These are phyloP conservation scores for Petrosia ficiformis DNA, from an alignment of 37 sponge, comb jelly and placozoan genomes.

Conservation along the genomic window DNA sequence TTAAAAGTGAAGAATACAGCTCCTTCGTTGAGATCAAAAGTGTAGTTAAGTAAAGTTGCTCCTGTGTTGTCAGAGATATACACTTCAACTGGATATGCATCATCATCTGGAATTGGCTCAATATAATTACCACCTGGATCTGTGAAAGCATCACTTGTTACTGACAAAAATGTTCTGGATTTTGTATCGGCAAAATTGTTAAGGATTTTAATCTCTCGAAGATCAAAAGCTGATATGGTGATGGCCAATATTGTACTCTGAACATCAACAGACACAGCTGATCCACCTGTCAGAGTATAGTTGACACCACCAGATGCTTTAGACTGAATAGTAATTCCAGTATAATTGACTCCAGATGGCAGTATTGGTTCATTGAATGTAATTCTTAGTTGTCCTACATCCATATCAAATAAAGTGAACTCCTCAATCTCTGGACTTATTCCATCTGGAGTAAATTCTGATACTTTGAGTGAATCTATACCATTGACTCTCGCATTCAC, in stretches of 20 bases:
- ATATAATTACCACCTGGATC: conserved; percentile 78
- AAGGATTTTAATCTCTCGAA: conserved; percentile 56
- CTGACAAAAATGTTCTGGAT: conserved; percentile 33
- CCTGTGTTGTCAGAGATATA: conserved; percentile 53
- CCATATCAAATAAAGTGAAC: conserved; percentile 80
- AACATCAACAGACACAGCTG: conserved; percentile 26
- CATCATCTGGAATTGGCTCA: conserved; percentile 2
- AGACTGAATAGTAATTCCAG: conserved; percentile 54
- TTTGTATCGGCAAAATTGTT: conserved; percentile 31
- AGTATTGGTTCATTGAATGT: conserved; percentile 81
- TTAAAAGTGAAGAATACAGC: conserved; percentile 57
- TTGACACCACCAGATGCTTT: conserved; percentile 15
- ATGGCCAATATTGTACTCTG: conserved; percentile 39
- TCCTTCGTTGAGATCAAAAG: conserved; percentile 59
- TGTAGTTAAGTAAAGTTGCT: conserved; percentile 40
- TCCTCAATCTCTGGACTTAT: conserved; percentile 40
- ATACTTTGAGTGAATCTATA: conserved; percentile 24
- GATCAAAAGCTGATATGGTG: conserved; percentile 50
- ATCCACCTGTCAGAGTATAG: conserved; percentile 48
- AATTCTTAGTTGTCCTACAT: conserved; percentile 56
- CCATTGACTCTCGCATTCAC: conserved; percentile 38
- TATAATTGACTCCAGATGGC: conserved; percentile 47
- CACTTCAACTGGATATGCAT: conserved; percentile 1
- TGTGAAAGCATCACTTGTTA: conserved; percentile 55
- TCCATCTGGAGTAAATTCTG: conserved; percentile 49